A percentile compares a stretch with the other conserved stretches of the same genome.
Conservation (phyloP, 2,113 vertebrate species). For the Dermatemys mawii region DNA sequence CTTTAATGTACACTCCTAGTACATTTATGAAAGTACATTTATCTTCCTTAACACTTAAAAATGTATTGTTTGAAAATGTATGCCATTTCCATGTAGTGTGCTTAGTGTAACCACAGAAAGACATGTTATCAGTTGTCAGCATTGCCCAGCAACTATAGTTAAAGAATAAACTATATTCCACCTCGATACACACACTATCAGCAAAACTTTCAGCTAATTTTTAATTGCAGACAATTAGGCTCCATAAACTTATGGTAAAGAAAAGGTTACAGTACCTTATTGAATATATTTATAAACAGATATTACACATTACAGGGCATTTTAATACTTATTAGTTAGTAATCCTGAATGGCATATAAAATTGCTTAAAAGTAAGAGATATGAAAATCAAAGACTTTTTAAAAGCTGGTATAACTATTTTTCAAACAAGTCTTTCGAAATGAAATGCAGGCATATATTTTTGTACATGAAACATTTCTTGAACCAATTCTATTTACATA, state of each 20-base stretch:
- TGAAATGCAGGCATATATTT: neutral
- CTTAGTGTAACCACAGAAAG: neutral
- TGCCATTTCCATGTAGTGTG: neutral
- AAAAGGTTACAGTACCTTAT: neutral
- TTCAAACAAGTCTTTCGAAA: neutral
- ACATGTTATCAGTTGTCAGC: neutral
- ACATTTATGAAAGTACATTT: neutral
- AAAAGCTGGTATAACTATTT: neutral
- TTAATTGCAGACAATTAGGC: neutral
- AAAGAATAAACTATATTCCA: neutral
- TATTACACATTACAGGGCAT: neutral
- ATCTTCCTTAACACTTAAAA: neutral
- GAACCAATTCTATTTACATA: neutral
- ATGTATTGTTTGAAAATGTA: neutral
- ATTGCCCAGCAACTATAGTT: neutral
- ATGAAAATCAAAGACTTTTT: neutral
- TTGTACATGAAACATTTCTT: neutral
- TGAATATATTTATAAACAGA: neutral
- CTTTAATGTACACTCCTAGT: neutral
- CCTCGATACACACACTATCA: neutral
- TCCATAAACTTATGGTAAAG: constrained; percentile 5
- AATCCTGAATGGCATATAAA: neutral
- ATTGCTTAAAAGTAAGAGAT: neutral
- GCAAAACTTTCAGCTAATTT: neutral
- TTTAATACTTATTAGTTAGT: neutral